Evolutionary conservation across 2,797 vertebrate genomes (phyloP), one percentile per base, ranked within the genome.

Genomic region (Crocidura indochinensis): DNA sequence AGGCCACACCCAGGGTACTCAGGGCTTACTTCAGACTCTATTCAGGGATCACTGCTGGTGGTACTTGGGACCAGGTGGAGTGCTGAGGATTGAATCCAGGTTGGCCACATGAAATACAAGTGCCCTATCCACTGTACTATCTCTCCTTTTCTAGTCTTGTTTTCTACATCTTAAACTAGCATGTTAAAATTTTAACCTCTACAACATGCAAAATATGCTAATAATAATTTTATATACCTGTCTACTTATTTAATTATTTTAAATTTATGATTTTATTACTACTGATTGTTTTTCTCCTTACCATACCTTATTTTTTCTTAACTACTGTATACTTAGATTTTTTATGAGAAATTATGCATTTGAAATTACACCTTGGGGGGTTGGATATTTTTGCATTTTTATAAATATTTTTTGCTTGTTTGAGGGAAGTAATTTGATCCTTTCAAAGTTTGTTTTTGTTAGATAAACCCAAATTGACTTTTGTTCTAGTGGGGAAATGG

Each of bases 391-490:
- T 87, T 72, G 10, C 68, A 31, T 87, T 79, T 76, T 29, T 87
- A 56, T 73, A 83, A 74, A 87, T 26, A 87, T 22, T 65, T 65
- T 24, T 80, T 75, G 38, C 71, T 88, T 88, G 38, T 29, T 90
- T 51, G 71, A 27, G 19, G 31, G n/a, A 80, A 71, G 60, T 12
- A n/a, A 38, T 88, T 71, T 56, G 29, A 87, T 90, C 29, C 75
- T 93, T 90, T 86, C 62, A 60, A 75, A 53, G 10, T 19, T 78
- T 89, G 51, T 46, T 80, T 93, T 93, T 71, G 29, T 69, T 72
- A 47, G 15, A 47, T 76, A 64, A 27, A 62, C 29, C 75, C 71
- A 26, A 71, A 82, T 22, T 29, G 68, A n/a, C 12, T 49, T 76
- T 92, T 87, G 20, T 84, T 76, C 26, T 29, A 29, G 56, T 51